Base-by-base conservation (phyloP, 30 jellyfish, hydroid and myxozoan species). In the Hydra vulgaris region DNA sequence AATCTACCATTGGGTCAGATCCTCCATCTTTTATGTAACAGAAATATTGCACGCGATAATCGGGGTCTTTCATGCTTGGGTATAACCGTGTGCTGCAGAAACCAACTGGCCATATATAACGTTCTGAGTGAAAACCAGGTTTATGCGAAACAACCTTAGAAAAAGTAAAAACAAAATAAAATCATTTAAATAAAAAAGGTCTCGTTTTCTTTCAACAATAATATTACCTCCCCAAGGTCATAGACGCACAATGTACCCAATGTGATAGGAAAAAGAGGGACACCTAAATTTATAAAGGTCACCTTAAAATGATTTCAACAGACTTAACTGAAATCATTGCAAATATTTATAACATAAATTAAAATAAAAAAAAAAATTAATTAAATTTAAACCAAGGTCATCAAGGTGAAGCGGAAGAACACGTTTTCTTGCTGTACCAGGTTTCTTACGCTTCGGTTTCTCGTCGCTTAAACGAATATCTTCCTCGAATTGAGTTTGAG, bases 31-130 rank as follows among this genome's bases (percentile, higher is more conserved):
- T 82, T 1, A 89, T 85, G 77, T 85, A 81, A 74, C 97, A 89
- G 17, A 90, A 81, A 79, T 89, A 89, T 17, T 80, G 79, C 20
- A 89, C 89, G 66, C 88, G 81, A 56, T 83, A 77, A 68, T 89
- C 97, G 8, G 97, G 97, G 19, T 90, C 94, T 8, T 84, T 70
- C 97, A 89, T 89, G 53, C 97, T 89, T 0, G 97, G 95, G 72
- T 89, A 89, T 22, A 89, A 24, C 26, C 97, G 55, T 8, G 97
- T 85, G 78, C 97, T 89, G 85, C 97, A 89, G 70, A 79, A 89
- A 15, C 97, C 97, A 40, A 89, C 94, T 0, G 97, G 97, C 97
- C 97, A 89, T 66, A 89, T 81, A 66, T 89, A 89, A 18, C 97
- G 84, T 71, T 85, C 95, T 0, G 97, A 89, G 80, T 89, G 95